Evolutionary conservation across 1,140 invertebrate genomes (phyloP).

Genomic region (Acromyrmex charruanus): DNA sequence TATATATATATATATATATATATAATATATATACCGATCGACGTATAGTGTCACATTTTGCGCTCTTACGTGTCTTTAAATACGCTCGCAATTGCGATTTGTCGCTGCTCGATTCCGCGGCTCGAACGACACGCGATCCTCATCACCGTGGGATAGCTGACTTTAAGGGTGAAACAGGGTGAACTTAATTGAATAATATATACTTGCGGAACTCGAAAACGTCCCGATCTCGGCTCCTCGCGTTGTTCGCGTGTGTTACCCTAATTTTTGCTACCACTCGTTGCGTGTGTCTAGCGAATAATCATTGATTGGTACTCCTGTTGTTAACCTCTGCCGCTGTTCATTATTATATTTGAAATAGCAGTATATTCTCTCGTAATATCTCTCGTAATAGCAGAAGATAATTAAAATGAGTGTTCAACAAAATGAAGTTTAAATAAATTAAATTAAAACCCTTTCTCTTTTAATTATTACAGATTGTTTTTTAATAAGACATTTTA

Average conservation of each 20-base stretch:
- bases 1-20: too few species aligned
- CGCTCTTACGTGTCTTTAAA: constrained; percentile 62
- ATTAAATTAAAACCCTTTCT: neutral
- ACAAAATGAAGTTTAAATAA: neutral
- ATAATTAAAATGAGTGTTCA: neutral
- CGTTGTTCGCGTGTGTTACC: constrained; percentile 72
- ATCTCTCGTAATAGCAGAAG: neutral
- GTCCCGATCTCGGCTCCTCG: constrained; percentile 28
- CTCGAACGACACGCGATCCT: constrained; percentile 44
- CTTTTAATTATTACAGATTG: neutral
- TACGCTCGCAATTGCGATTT: constrained; percentile 61
- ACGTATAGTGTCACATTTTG: constrained; percentile 21
- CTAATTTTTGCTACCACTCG: constrained; percentile 65
- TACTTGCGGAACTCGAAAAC: constrained; percentile 18
- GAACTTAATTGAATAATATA: constrained; percentile 71
- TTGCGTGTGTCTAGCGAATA: constrained; percentile 26
- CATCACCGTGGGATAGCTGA: neutral
- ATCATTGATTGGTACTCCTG: constrained; percentile 38
- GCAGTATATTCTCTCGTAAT: neutral
- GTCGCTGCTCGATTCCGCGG: constrained; percentile 6
- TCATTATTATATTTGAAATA: neutral
- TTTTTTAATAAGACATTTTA: neutral
- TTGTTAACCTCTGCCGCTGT: constrained; percentile 9
- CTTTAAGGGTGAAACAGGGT: neutral
- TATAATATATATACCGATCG: constrained; percentile 17